Base-by-base conservation (phyloP, 2,797 vertebrate species). In the Paedocypris micromegethes region DNA sequence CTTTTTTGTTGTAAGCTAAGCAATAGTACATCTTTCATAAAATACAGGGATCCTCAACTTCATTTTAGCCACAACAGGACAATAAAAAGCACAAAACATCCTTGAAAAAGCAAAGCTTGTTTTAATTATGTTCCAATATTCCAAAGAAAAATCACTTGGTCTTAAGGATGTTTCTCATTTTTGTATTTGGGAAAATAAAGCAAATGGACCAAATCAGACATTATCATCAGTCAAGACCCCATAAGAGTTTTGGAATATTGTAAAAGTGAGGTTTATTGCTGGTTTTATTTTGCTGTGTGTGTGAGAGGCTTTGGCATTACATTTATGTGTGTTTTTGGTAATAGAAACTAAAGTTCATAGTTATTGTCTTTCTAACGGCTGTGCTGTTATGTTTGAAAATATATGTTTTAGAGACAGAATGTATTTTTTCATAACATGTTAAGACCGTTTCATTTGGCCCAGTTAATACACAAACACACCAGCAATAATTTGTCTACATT, bases 201-300 rank as follows among this genome's bases (percentile, higher is more conserved):
- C 82, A 80, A 69, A 23, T 75, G 89, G 90, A 90, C 89, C 88
- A 91, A 89, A 80, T 69, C 62, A 67, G 72, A 87, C 86, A 86
- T 88, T 89, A 78, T 67, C 84, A 74, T 64, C 78, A 78, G 58
- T 55, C 56, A 58, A 41, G 45, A 56, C 39, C 4, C 40, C 23
- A 23, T 23, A 23, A 23, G 23, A 23, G 23, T 23, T 23, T 23
- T 23, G 23, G 23, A 23, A 23, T 23, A 23, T 23, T 23, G 23
- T 23, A 23, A 23, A 23, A 23, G 23, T 23, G 23, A 23, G 23
- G 23, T 23, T 23, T 23, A 23, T 23, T 23, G 23, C 23, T 23
- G 23, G 23, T 23, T 23, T 23, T 23, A 23, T 23, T 23, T 23
- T 23, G 23, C 23, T 23, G 23, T 23, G 23, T 23, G 23, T 23